Evolutionary conservation across 2,113 vertebrate species (phyloP), one percentile per base, ranked within the genome.

Genomic region (Zosterops pallidus): DNA sequence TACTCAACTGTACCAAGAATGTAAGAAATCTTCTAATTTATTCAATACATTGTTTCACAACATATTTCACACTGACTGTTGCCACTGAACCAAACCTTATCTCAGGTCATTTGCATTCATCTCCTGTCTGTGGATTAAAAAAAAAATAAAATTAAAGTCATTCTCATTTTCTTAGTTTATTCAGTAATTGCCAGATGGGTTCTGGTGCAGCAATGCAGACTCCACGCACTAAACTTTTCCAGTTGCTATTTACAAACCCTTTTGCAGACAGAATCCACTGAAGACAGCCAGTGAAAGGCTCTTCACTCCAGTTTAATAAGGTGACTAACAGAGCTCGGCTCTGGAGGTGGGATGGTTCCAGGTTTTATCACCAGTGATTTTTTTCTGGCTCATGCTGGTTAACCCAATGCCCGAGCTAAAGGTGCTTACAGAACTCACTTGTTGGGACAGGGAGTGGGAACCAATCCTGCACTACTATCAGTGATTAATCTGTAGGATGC

Each of bases 41-140:
- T 95, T 94, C 94, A 95, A 83, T 89, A 94, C 94, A 92, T 96
- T 89, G 94, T 96, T 93, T 94, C 96, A 95, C 78, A 81, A 95
- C 92, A 68, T 88, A 89, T 97, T 98, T 97, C 94, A 95, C 94
- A 88, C 90, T 93, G 95, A 96, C 93, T 93, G 94, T 94, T 97
- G 96, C 95, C 94, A 89, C 78, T 84, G 95, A 96, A 95, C 80
- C 76, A 97, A 94, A 94, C 93, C 94, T 95, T 95, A 97, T 95
- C 96, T 92, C 89, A 96, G 94, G 94, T 96, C 95, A 83, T 97
- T 96, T 94, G 84, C 97, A 96, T 96, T 96, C 96, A 96, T 95
- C 96, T 95, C 93, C 89, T 83, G 76, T 95, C 88, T 93, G 70
- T 96, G 83, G 94, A 87, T 92, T 0, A 94, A 85, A 90, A 81